Evolutionary conservation across 2,888 invertebrate genomes (phyloP), one percentile per base, ranked within the genome.

Genomic region (Fragum fragum): DNA sequence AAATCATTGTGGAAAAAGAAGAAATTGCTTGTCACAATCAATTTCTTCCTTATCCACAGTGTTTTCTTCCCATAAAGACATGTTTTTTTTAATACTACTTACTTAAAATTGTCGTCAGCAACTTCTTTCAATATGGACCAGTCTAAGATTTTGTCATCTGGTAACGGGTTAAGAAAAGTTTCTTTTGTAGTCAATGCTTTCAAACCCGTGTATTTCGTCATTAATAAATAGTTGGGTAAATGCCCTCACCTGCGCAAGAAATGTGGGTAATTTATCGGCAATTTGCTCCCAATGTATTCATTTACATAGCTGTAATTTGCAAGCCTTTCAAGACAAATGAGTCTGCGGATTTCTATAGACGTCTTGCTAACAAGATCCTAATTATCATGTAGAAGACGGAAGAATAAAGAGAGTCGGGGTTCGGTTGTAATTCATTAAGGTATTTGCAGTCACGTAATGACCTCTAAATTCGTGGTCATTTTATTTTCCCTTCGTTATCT

Each of bases 271-370:
- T 47, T 47, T 47, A 47, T 47, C 47, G 47, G 47, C n/a, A 47
- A 47, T 47, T 47, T 47, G n/a, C 47, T 47, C 47, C 14, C 47
- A 47, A 47, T 47, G 47, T 47, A 47, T 47, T 47, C 47, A 47
- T 47, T 47, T 47, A 47, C 47, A 47, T 47, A 47, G 47, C 47
- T 47, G 47, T 47, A 47, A 47, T 47, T 47, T 47, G 47, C 14
- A 16, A 47, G 16, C 47, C 14, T 18, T 47, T 47, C 47, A n/a
- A 47, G 47, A 47, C 47, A 47, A 47, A 47, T 47, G 47, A n/a
- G n/a, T 47, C 5, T 47, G 18, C 47, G n/a, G 3, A 18, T 3
- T 18, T n/a, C 47, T 14, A 47, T n/a, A n/a, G 47, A 47, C 47
- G 18, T 14, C 14, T 16, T 47, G 47, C 47, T 47, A 47, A 47